Evolutionary conservation across 2,797 vertebrate genomes (phyloP), one percentile per base, ranked within the genome.

Genomic region (Schizopygopsis malacanthus): DNA sequence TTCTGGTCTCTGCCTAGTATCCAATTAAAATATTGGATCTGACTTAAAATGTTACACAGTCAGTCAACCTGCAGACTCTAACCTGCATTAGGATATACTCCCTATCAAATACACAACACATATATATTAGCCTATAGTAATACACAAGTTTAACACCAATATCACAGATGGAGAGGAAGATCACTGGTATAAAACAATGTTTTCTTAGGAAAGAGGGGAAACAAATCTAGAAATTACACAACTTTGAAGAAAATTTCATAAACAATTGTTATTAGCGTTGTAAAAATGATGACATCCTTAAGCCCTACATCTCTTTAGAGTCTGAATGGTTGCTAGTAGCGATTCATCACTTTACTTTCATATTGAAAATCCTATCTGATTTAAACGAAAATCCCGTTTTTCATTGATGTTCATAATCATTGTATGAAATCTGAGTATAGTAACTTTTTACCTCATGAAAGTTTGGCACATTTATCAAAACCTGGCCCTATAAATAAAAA

Each of bases 391-490:
- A 88, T 92, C 56, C 89, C 28, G 81, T 70, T 79, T 79, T 79
- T 84, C 43, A 80, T 77, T 41, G 4, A 72, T 85, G 81, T 28
- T 20, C 71, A 9, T 80, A 2, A 79, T 50, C 20, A 50, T 59
- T 54, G 63, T n/a, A 87, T 77, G 12, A 41, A 86, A 56, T 67
- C n/a, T 81, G n/a, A 45, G 43, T 82, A 54, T 33, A 39, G 16
- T 72, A 86, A 88, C 76, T 83, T 81, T 71, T 10, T 81, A 82
- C 72, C 54, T 22, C 15, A 56, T 70, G 25, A 56, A 89, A 82
- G 76, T n/a, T 91, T 94, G 93, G 92, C 93, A 93, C 92, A 80
- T 81, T 54, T 45, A 75, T 16, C 59, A 52, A 71, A 89, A 75
- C 8, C 33, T 18, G 50, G 79, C 20, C 39, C 33, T 47, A 43